Conservation (phyloP, 2,797 vertebrate genomes). For the Syngnathus rostellatus region DNA sequence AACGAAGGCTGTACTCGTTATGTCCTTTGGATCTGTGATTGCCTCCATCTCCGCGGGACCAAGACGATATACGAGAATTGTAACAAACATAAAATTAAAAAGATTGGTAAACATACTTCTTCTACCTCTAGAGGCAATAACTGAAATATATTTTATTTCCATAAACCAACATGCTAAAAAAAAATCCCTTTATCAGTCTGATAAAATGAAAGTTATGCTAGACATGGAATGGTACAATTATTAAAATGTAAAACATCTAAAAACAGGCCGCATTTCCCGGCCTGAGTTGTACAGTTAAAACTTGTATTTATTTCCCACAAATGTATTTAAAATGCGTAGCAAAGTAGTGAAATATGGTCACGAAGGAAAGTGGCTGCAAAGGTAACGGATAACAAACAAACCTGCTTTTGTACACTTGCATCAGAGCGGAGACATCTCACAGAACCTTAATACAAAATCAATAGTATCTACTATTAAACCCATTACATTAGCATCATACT, state of each 20-base stretch:
- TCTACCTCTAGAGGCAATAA: not conserved
- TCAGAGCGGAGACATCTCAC: not conserved
- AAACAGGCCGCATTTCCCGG: not conserved
- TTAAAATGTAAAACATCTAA: conserved; percentile 6
- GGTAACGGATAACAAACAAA: not conserved
- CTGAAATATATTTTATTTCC: not conserved
- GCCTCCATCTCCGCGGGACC: not conserved
- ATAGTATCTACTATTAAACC: not conserved
- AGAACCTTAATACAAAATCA: not conserved
- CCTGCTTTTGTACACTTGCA: conserved; percentile 1
- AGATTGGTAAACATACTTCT: not conserved
- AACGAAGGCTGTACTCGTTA: not conserved
- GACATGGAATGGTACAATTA: conserved; percentile 11
- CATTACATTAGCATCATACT: not conserved
- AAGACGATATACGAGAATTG: not conserved
- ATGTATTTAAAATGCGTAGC: conserved; percentile 4
- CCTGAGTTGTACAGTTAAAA: conserved; percentile 18
- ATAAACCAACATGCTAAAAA: not conserved
- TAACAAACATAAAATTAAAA: not conserved
- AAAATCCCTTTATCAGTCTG: not conserved
- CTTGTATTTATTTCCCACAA: conserved; percentile 1
- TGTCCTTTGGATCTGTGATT: not conserved
- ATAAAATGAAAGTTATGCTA: not conserved
- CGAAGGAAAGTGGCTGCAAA: not conserved
- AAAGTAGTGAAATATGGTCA: conserved; percentile 26